Conservation (phyloP, 2,888 invertebrate genomes). For the Tetranychus piercei region DNA sequence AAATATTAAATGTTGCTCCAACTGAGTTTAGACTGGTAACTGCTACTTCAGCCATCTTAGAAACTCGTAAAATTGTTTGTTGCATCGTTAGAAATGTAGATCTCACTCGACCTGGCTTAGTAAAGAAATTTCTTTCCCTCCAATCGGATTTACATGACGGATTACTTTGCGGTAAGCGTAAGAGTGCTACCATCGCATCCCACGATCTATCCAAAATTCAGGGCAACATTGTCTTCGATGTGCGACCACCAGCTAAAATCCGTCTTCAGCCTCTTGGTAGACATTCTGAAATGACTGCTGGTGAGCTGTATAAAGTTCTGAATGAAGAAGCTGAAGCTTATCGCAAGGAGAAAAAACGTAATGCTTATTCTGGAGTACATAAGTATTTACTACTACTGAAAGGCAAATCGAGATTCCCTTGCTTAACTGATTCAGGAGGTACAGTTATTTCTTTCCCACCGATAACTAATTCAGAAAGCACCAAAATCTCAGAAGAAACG, state of each 20-base stretch:
- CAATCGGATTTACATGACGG: conserved; percentile 46
- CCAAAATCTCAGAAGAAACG: conserved; percentile 45
- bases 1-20: conserved; percentile 11
- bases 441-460: conserved; percentile 63
- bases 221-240: conserved; percentile 44
- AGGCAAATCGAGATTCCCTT: conserved; percentile 50
- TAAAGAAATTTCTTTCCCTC: conserved; percentile 56
- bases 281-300: conserved; percentile 43
- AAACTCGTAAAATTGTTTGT: conserved; percentile 49
- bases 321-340: conserved; percentile 55
- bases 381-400: conserved; percentile 58
- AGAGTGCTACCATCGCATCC: conserved; percentile 59
- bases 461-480: conserved; percentile 54
- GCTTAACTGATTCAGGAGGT: conserved; percentile 44
- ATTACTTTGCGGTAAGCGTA: conserved; percentile 51
- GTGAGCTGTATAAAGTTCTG: conserved; percentile 47
- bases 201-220: conserved; percentile 52
- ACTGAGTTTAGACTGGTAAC: conserved; percentile 34
- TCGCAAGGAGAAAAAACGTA: conserved; percentile 65
- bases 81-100: conserved; percentile 48
- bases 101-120: conserved; percentile 42
- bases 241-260: conserved; percentile 45
- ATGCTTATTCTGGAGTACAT: conserved; percentile 59
- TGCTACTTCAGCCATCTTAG: conserved; percentile 41
- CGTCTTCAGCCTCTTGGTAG: conserved; percentile 44